A percentile compares a stretch with the other conserved stretches of the same genome.
Evolutionary conservation across 1,140 invertebrate species (phyloP).

Genomic region (Wasmannia auropunctata): DNA sequence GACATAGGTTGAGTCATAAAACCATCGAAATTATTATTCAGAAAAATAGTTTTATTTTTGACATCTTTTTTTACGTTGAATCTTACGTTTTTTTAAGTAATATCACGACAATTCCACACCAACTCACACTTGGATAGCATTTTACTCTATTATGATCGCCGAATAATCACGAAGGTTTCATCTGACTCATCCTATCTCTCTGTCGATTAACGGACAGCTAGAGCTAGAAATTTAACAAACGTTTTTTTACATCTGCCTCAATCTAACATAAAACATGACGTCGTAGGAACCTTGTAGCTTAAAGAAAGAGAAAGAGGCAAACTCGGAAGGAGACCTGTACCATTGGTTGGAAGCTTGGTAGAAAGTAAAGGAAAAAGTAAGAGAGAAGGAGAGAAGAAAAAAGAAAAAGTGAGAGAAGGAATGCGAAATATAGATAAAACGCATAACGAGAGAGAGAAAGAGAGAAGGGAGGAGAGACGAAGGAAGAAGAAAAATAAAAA

Average conservation of each 20-base stretch:
- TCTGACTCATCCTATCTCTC: constrained; percentile 65
- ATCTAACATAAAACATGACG: constrained; percentile 60
- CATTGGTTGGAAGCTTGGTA: constrained; percentile 59
- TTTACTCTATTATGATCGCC: neutral
- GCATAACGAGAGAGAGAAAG: constrained; percentile 68
- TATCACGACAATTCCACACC: neutral
- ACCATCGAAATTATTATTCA: constrained; percentile 25
- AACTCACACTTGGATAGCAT: neutral
- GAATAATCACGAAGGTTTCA: constrained; percentile 38
- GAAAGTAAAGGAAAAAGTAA: neutral
- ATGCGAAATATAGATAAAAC: constrained; percentile 33
- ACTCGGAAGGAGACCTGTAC: constrained; percentile 75
- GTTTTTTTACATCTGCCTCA: neutral
- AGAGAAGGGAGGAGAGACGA: constrained; percentile 44
- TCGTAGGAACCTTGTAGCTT: constrained; percentile 80
- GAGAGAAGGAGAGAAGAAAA: constrained; percentile 30
- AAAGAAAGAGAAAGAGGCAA: constrained; percentile 77
- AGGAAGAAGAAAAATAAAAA: neutral
- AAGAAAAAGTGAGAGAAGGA: neutral
- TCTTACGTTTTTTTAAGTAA: neutral
- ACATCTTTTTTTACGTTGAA: neutral
- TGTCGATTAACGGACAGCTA: neutral
- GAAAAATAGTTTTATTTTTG: neutral
- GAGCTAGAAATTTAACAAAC: constrained; percentile 7
- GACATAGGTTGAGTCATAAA: constrained; percentile 62